Percentiles rank a stretch among this genome's conserved stretches.
These are phyloP conservation scores for Caenorhabditis inopinata DNA, from an alignment of 1,140 invertebrate genomes.

Conservation along the genomic window DNA sequence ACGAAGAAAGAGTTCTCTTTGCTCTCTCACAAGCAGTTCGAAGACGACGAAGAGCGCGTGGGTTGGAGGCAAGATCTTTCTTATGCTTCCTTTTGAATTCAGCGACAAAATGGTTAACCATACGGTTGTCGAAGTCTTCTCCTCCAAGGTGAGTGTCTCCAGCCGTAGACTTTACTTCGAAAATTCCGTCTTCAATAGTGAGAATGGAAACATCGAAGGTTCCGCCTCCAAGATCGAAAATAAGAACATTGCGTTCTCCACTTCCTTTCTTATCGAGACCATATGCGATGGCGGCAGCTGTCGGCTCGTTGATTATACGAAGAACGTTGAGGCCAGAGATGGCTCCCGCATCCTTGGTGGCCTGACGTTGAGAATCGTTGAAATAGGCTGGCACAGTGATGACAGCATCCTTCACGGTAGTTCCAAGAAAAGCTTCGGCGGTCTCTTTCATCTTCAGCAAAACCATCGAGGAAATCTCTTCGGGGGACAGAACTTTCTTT, in stretches of 20 bases:
- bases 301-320: slow-evolving; percentile 79
- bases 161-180: slow-evolving; percentile 93
- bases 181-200: slow-evolving; percentile 90
- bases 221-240: slow-evolving; percentile 91
- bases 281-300: slow-evolving; percentile 80
- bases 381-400: slow-evolving; percentile 70
- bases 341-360: slow-evolving; percentile 76
- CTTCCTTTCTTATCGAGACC: slow-evolving; percentile 77
- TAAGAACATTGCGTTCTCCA: slow-evolving; percentile 70
- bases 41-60: slow-evolving; percentile 84
- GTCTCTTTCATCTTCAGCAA: slow-evolving; percentile 71
- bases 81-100: slow-evolving; percentile 97
- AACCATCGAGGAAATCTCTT: slow-evolving; percentile 87
- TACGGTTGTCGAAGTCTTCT: slow-evolving; percentile 92
- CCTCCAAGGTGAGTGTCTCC: slow-evolving; percentile 96
- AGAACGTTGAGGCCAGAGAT: slow-evolving; percentile 71
- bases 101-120: slow-evolving; percentile 92
- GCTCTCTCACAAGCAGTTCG: slow-evolving; percentile 91
- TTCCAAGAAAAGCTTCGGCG: slow-evolving; percentile 67
- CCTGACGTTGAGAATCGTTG: slow-evolving; percentile 76
- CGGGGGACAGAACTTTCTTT: slow-evolving; percentile 83
- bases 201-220: slow-evolving; percentile 95
- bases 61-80: slow-evolving; percentile 85
- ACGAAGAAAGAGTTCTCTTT: slow-evolving; percentile 89
- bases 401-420: slow-evolving; percentile 67